These are phyloP conservation scores for Camelus bactrianus DNA, from an alignment of 2,113 vertebrate species.

Conservation along the genomic window DNA sequence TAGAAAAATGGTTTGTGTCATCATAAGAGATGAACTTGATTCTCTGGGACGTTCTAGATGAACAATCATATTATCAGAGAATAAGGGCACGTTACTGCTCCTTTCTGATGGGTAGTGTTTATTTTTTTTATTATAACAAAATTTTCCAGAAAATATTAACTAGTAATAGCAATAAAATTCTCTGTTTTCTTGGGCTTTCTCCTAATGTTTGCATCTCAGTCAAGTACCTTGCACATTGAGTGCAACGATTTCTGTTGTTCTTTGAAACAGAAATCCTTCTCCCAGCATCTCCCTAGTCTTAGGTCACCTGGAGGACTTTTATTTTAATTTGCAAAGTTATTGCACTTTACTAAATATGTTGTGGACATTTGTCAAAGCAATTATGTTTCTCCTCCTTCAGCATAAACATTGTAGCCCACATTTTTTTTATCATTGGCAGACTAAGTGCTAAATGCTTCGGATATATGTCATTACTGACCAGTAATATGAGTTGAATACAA, in stretches of 20 bases:
- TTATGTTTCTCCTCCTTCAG: neutral
- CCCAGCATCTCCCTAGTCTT: neutral
- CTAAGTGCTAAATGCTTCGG: neutral
- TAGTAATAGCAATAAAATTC: neutral
- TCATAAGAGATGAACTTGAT: neutral
- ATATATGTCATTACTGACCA: neutral
- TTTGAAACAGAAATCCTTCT: neutral
- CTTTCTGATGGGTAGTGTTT: neutral
- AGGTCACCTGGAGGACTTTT: neutral
- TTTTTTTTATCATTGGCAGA: neutral
- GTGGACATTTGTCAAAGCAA: neutral
- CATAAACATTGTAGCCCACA: neutral
- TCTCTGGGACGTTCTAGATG: neutral
- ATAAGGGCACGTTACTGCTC: neutral
- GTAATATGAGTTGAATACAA: neutral
- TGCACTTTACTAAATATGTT: slow-evolving; percentile 1
- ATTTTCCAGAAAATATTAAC: neutral
- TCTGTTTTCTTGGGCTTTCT: neutral
- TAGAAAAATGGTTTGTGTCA: neutral
- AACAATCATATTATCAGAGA: neutral
- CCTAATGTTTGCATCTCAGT: neutral
- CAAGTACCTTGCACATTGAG: neutral
- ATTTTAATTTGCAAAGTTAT: neutral
- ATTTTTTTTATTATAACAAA: neutral
- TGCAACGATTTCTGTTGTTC: neutral